A percentile compares a stretch with the other conserved stretches of the same genome.
Conservation (phyloP, 92 coral and sea anemone genomes). For the Palythoa grandis region DNA sequence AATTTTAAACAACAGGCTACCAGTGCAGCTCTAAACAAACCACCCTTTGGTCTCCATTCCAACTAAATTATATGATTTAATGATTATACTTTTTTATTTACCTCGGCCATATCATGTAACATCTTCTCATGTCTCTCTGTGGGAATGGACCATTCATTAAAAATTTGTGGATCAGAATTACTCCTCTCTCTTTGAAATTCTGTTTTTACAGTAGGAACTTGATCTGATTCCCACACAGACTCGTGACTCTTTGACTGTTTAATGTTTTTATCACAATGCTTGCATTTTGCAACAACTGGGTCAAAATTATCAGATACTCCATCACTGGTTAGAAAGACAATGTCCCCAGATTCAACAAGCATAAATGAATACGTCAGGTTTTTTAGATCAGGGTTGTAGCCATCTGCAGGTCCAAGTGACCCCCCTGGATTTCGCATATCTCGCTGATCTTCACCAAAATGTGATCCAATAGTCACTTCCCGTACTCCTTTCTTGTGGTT, state of each 20-base stretch:
- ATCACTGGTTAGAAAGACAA: constrained; percentile 96
- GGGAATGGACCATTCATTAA: constrained; percentile 58
- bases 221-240: constrained; percentile 31
- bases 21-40: too few relatives aligned
- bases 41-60: too few relatives aligned
- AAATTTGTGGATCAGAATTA: constrained; percentile 30
- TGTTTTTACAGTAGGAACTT: neutral
- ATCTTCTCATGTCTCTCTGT: constrained; percentile 62
- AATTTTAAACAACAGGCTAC: too few relatives aligned
- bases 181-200: constrained; percentile 16
- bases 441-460: constrained; percentile 69
- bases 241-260: constrained; percentile 64
- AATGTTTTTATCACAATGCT: constrained; percentile 60
- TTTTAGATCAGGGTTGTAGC: constrained; percentile 92
- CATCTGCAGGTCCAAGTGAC: constrained; percentile 92
- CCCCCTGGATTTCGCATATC: constrained; percentile 99
- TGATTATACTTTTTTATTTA: neutral
- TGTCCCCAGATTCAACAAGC: constrained; percentile 78
- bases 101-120: constrained; percentile 77
- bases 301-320: constrained; percentile 98
- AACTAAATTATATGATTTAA: too few relatives aligned
- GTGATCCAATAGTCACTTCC: constrained; percentile 96
- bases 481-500: constrained; percentile 69
- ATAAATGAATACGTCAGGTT: constrained; percentile 93
- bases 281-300: constrained; percentile 83